Evolutionary conservation across 2,888 invertebrate species (phyloP), one percentile per base, ranked within the genome.

Genomic region (Hipparchia sbordonii): DNA sequence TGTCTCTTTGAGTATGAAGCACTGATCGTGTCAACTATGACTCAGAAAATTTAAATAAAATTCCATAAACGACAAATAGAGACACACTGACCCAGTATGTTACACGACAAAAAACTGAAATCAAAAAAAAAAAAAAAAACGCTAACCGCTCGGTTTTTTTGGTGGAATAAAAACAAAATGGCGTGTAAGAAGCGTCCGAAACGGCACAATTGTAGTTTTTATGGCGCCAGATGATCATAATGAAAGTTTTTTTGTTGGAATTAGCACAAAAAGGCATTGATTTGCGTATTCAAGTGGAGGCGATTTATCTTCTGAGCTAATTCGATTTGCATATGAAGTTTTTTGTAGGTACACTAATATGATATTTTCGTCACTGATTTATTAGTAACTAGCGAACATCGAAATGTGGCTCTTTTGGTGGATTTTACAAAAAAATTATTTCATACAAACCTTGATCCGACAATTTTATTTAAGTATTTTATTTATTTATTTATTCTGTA

Each of bases 61-160:
- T 63, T 63, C 70, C 52, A 66, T 46, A 74, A 89, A 87, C 84
- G 85, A 89, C 87, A 85, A 81, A 82, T 80, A 79, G 74, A 86
- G 85, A 86, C 87, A 85, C 83, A 85, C 83, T 92, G 89, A 91
- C 90, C 91, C 82, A 90, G 84, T 84, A 85, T 83, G 85, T 83
- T 80, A 72, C 71, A 71, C 69, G 77, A 82, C 66, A 60, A 83
- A 81, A 82, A 84, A 67, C 59, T 59, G 13, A 84, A 84, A 80
- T 61, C 73, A 82, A 80, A 79, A 80, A 79, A 76, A 80, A 79
- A 80, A 79, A 76, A 78, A 61, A 69, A 61, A 69, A 8, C 51
- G 69, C 62, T 56, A 62, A 63, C 76, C 76, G 79, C 67, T 79
- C 77, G 75, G 69, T 87, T 89, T 89, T 88, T 87, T 83, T 80